A percentile compares a stretch with the other conserved stretches of the same genome.
Evolutionary conservation across 2,888 invertebrate species (phyloP).

Genomic region (Clivina fossor): DNA sequence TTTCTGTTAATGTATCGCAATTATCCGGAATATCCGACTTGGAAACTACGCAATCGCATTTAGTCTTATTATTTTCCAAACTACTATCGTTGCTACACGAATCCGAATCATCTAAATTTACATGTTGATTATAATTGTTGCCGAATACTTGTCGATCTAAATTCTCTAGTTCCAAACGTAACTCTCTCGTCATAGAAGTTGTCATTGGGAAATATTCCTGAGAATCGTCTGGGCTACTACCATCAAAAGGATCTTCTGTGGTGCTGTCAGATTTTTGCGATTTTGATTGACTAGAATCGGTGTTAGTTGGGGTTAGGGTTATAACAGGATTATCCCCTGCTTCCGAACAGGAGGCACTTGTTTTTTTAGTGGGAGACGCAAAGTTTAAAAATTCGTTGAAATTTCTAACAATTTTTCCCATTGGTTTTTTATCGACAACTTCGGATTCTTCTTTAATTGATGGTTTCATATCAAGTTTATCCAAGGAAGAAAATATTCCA

Average conservation of each 20-base stretch:
- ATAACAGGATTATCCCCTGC: constrained; percentile 52
- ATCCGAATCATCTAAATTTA: constrained; percentile 40
- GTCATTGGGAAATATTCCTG: constrained; percentile 86
- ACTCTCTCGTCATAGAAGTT: constrained; percentile 81
- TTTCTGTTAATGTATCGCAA: constrained; percentile 38
- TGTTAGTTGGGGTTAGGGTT: constrained; percentile 56
- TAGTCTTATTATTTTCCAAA: constrained; percentile 32
- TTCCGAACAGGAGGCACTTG: constrained; percentile 41
- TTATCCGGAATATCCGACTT: constrained; percentile 39
- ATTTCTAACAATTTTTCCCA: constrained; percentile 66
- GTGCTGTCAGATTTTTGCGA: constrained; percentile 48
- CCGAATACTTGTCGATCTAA: constrained; percentile 84
- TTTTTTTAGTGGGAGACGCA: constrained; percentile 61
- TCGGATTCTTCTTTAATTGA: constrained; percentile 51
- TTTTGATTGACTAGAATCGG: constrained; percentile 52
- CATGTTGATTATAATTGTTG: constrained; percentile 49
- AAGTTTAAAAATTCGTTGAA: constrained; percentile 83
- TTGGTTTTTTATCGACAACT: constrained; percentile 54
- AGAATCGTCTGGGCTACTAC: constrained; percentile 76
- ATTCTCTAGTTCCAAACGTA: constrained; percentile 79
- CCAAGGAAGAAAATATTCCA: constrained; percentile 61
- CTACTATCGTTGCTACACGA: constrained; percentile 34
- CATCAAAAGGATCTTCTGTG: constrained; percentile 55
- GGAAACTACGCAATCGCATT: constrained; percentile 39
- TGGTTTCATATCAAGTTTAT: constrained; percentile 56